phyloP scores from a whole-genome alignment of 2,797 vertebrate species.

The Psittacula echo region DNA sequence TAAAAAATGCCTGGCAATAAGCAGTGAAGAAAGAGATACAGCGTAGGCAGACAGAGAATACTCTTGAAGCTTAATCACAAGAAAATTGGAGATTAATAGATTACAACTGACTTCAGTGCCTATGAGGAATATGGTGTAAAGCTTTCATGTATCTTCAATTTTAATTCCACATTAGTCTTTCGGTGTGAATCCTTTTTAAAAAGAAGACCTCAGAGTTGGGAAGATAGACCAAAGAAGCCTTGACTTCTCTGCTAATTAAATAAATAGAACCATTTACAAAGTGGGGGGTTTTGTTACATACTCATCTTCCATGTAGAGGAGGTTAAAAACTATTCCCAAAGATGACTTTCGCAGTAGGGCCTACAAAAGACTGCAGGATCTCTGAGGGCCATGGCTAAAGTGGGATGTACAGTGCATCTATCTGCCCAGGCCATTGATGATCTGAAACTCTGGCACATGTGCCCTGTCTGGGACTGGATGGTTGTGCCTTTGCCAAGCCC shows the following conservation, averaged over 20 bases:
- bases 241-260: background rate
- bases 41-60: background rate
- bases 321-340: background rate
- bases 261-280: background rate
- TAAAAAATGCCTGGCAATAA: background rate
- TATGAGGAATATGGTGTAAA: background rate
- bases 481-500: background rate
- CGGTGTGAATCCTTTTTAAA: background rate
- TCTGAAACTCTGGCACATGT: background rate
- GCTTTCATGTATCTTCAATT: background rate
- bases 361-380: background rate
- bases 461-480: background rate
- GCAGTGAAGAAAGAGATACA: background rate
- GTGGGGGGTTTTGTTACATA: background rate
- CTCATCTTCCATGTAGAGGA: background rate
- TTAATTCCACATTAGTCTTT: background rate
- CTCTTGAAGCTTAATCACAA: background rate
- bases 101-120: background rate
- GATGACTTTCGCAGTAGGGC: background rate
- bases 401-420: too few species aligned
- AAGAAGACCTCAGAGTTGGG: background rate
- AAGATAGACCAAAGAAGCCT: background rate
- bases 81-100: conserved; percentile 25
- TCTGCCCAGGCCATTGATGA: accelerated
- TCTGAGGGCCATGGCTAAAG: background rate